Evolutionary conservation across 2,888 invertebrate species (phyloP).

Genomic region (Caenorhabditis macrosperma): DNA sequence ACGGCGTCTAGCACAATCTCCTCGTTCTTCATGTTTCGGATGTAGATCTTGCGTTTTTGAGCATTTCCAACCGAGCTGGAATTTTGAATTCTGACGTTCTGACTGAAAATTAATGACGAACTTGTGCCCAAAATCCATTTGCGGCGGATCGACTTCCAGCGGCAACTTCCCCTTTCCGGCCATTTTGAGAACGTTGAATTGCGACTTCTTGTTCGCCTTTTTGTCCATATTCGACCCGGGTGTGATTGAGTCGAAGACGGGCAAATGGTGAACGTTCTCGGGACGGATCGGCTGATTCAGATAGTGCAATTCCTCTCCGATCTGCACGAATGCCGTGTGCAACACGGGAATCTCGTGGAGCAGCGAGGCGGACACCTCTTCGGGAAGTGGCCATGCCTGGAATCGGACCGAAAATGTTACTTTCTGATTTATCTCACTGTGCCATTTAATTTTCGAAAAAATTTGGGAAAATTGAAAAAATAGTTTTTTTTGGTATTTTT

Average conservation of each 20-base stretch:
- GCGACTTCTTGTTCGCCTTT: neutral
- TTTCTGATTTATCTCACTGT: too few species aligned
- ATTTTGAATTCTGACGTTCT: too few species aligned
- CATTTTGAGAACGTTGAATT: constrained; percentile 53
- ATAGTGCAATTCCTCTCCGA: constrained; percentile 86
- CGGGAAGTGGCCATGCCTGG: constrained; percentile 52
- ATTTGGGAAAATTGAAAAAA: neutral
- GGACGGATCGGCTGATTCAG: constrained; percentile 81
- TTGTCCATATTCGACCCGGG: neutral
- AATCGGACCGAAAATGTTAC: too few species aligned
- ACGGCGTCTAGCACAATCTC: constrained; percentile 60
- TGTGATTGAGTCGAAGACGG: constrained; percentile 4
- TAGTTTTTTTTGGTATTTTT: neutral
- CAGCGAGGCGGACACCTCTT: constrained; percentile 49
- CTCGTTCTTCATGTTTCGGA: constrained; percentile 55
- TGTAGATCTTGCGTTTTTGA: constrained; percentile 51
- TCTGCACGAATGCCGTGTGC: constrained; percentile 86
- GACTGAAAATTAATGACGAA: constrained; percentile 42
- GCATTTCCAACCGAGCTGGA: constrained; percentile 65
- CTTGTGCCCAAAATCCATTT: constrained; percentile 70
- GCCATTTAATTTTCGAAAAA: neutral
- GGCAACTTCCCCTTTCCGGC: constrained; percentile 55
- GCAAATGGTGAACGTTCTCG: constrained; percentile 31
- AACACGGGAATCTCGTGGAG: constrained; percentile 69
- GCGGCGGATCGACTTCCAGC: constrained; percentile 67